Conservation (phyloP, 2,113 vertebrate species). For the Laticauda colubrina region DNA sequence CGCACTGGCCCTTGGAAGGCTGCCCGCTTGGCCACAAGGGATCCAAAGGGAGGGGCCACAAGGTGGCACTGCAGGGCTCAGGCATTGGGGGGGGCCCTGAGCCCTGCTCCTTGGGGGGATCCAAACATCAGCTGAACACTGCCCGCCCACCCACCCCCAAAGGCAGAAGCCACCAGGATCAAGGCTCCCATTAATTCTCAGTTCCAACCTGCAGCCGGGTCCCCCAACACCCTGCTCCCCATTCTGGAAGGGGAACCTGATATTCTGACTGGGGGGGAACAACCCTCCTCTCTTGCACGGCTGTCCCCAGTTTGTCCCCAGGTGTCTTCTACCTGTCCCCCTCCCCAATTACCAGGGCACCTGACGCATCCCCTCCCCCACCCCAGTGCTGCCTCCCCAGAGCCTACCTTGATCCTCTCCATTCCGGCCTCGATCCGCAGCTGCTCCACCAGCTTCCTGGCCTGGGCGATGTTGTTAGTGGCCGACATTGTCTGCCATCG, state of each 20-base stretch:
- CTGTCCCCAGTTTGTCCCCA: not conserved
- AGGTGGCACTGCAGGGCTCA: not conserved
- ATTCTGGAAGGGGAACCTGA: not conserved
- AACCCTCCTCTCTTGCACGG: not conserved
- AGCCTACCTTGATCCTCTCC: constrained; percentile 90
- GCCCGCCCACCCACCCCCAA: not conserved
- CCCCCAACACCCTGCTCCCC: not conserved
- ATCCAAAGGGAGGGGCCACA: not conserved
- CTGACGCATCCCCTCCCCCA: not conserved
- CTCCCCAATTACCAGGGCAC: not conserved
- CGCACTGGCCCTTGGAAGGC: not conserved
- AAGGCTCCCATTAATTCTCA: not conserved
- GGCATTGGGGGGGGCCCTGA: not conserved
- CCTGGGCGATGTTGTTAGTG: constrained; percentile 94
- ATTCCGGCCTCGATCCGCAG: constrained; percentile 92
- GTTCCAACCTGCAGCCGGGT: not conserved
- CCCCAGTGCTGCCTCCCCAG: fast-evolving
- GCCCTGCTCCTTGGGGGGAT: not conserved
- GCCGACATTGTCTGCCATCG: constrained; percentile 88
- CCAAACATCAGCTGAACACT: not conserved
- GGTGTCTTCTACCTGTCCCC: not conserved
- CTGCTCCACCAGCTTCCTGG: constrained; percentile 96
- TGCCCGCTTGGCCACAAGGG: not conserved
- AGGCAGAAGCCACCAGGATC: not conserved
- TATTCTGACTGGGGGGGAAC: not conserved